These are phyloP conservation scores for Drosophila mimica DNA, from an alignment of 2,888 invertebrate species.

Conservation along the genomic window DNA sequence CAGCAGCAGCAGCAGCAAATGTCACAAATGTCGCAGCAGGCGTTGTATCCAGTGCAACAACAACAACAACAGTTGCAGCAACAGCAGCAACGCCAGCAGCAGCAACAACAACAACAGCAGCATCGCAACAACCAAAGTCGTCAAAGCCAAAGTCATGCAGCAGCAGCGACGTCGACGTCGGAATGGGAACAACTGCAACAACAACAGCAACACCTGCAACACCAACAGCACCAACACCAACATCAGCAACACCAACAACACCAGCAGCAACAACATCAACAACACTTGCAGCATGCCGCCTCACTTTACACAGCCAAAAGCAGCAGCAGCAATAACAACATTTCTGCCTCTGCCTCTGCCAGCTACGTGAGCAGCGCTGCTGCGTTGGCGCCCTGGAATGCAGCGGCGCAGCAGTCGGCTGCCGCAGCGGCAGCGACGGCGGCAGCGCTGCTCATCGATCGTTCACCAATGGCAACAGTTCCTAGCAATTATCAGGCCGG, in stretches of 20 bases:
- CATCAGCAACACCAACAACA: constrained; percentile 34
- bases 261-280: constrained; percentile 47
- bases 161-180: constrained; percentile 69
- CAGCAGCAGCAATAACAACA: constrained; percentile 33
- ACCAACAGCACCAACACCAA: constrained; percentile 41
- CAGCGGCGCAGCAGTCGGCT: constrained; percentile 42
- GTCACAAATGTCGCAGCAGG: constrained; percentile 77
- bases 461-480: constrained; percentile 85
- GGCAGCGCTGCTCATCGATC: constrained; percentile 80
- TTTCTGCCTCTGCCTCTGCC: constrained; percentile 36
- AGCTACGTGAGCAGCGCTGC: constrained; percentile 76
- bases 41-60: constrained; percentile 73
- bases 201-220: constrained; percentile 57
- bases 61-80: constrained; percentile 48
- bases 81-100: constrained; percentile 51
- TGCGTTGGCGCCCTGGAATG: constrained; percentile 74
- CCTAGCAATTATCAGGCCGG: constrained; percentile 86
- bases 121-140: constrained; percentile 82
- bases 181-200: constrained; percentile 84
- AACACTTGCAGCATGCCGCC: constrained; percentile 52
- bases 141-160: constrained; percentile 76
- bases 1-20: constrained; percentile 81
- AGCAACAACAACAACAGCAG: constrained; percentile 70
- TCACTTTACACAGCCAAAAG: constrained; percentile 74
- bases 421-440: constrained; percentile 72